Evolutionary conservation across 2,113 vertebrate genomes (phyloP), one percentile per base, ranked within the genome.

Genomic region (Cromileptes altivelis): DNA sequence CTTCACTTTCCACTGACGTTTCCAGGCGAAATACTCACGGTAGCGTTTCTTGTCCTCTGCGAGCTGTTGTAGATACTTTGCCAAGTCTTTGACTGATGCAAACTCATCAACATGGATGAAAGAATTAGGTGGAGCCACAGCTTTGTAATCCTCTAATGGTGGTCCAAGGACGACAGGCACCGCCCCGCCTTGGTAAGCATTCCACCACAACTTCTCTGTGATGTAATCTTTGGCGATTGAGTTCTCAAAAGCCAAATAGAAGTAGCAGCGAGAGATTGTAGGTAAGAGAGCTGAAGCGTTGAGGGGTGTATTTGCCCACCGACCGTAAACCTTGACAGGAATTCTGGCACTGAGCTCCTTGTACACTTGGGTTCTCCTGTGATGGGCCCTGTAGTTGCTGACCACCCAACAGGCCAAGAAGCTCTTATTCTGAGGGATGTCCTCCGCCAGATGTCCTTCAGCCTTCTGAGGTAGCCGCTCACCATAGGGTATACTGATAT

Each of bases 231-330:
- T 95, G 88, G 95, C 89, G 49, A 94, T 37, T 0, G 97, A 95
- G 89, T 99, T 99, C 91, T 99, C 98, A 0, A 99, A 97, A n/a
- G 98, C 95, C 67, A 99, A 93, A 75, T 99, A 99, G 89, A 99
- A 99, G 89, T 93, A 96, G 88, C 98, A 99, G 2, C 2, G 93
- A 45, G 97, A 97, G 18, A 97, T 91, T 0, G 94, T 96, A 17
- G 95, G 91, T 60, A 98, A 80, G 52, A 99, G 96, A 4, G 87
- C 94, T 6, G 17, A 1, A 0, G 89, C 40, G 0, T 90, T 75
- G 21, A 99, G 94, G 0, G 69, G 92, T 30, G 49, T 94, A 3
- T 85, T 74, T 2, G 0, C 86, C 64, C 95, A 96, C 0, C 45
- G 82, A 0, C 98, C 98, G 0, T 97, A 99, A 49, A 98, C 81